Percentiles rank a stretch among this genome's conserved stretches.
These are phyloP conservation scores for Drosophila simulans DNA, from an alignment of 1,140 invertebrate species.

Conservation along the genomic window DNA sequence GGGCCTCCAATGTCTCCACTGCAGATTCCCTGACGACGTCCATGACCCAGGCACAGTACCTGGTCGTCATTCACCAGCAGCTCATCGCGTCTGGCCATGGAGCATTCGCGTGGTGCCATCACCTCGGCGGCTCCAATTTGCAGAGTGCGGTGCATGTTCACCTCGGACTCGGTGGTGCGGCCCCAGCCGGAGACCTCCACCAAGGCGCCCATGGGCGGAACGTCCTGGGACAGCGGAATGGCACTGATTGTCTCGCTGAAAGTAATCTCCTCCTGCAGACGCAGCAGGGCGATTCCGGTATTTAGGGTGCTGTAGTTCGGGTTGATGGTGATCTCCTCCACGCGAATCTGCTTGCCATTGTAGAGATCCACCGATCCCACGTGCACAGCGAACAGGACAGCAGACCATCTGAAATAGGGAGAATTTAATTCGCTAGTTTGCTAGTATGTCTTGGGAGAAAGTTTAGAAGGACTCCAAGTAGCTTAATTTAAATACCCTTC, in stretches of 20 bases:
- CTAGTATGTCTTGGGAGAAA: no score
- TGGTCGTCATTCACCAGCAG: constrained; percentile 39
- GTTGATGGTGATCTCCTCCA: constrained; percentile 65
- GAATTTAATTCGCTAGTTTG: no score
- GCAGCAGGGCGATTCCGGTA: constrained; percentile 66
- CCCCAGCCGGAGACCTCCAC: constrained; percentile 78
- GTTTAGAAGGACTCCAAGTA: no score
- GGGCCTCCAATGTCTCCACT: constrained; percentile 70
- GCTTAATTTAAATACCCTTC: no score
- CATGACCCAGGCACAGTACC: constrained; percentile 64
- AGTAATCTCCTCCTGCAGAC: constrained; percentile 45
- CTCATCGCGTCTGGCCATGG: neutral
- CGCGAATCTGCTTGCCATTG: constrained; percentile 50
- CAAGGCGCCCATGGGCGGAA: constrained; percentile 37
- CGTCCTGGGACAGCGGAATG: constrained; percentile 38
- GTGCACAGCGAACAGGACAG: constrained; percentile 60
- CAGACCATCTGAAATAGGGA: constrained; percentile 49
- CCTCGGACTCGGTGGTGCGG: constrained; percentile 48
- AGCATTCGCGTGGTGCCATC: constrained; percentile 32
- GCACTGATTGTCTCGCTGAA: constrained; percentile 52
- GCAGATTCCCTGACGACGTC: constrained; percentile 66
- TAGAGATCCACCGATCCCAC: constrained; percentile 71
- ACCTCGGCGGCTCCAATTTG: constrained; percentile 54
- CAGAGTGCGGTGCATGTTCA: constrained; percentile 60
- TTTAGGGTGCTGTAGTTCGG: constrained; percentile 62